Percentiles rank a stretch among this genome's conserved stretches.
phyloP scores from a whole-genome alignment of 2,113 vertebrate species.

The Python bivittatus region DNA sequence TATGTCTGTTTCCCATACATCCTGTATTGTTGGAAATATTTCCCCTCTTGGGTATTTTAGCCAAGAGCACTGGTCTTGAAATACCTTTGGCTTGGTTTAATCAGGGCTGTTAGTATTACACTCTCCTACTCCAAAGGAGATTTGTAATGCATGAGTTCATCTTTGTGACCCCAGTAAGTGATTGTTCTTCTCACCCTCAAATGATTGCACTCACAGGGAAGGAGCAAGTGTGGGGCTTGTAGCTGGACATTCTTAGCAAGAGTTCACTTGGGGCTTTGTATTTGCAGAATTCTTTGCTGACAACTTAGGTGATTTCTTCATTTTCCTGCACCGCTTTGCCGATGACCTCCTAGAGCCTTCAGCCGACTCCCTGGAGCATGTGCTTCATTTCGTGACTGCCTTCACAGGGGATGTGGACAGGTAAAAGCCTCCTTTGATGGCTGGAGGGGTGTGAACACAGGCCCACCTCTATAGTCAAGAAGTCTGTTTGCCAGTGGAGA shows the following conservation, averaged over 20 bases:
- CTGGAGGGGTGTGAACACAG: neutral
- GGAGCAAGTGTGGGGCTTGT: fast-evolving
- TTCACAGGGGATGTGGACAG: slow-evolving; percentile 96
- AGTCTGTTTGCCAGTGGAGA: neutral
- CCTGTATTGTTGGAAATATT: too few species aligned
- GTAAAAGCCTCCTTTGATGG: slow-evolving; percentile 62
- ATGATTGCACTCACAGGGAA: too few species aligned
- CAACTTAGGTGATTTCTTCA: slow-evolving; percentile 95
- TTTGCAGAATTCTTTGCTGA: slow-evolving; percentile 95
- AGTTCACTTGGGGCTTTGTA: neutral
- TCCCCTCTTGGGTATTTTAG: too few species aligned
- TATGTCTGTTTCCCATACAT: neutral
- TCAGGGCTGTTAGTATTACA: neutral
- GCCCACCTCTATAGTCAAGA: neutral
- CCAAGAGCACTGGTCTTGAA: too few species aligned
- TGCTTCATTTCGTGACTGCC: slow-evolving; percentile 92
- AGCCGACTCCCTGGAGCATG: slow-evolving; percentile 87
- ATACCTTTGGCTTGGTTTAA: neutral
- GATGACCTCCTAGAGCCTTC: slow-evolving; percentile 93
- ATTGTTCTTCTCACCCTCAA: neutral
- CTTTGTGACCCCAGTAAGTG: neutral
- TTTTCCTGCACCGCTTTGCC: slow-evolving; percentile 94
- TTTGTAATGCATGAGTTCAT: neutral
- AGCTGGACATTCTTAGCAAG: neutral
- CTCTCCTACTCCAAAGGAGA: neutral